Evolutionary conservation across 2,888 invertebrate genomes (phyloP).

Genomic region (Lysandra coridon): DNA sequence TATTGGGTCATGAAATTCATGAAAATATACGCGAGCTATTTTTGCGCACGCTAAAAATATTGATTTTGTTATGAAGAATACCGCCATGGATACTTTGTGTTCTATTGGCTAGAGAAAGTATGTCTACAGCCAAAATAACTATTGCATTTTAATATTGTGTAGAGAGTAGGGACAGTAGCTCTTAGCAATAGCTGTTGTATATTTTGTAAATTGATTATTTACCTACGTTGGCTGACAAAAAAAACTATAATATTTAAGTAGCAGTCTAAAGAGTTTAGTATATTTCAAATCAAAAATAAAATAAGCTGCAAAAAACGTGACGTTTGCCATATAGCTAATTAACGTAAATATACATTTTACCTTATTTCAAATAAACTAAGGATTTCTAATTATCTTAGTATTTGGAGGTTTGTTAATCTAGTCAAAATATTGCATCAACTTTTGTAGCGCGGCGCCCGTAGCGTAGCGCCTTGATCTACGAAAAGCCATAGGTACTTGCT

Average conservation of each 20-base stretch:
- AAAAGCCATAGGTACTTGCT: not conserved
- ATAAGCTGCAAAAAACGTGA: not conserved
- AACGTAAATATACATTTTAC: not conserved
- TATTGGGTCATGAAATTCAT: conserved; percentile 11
- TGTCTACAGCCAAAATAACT: not conserved
- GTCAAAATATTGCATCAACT: conserved; percentile 4
- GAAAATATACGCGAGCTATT: conserved; percentile 3
- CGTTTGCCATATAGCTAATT: not conserved
- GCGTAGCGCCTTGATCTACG: not conserved
- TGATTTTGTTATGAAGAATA: conserved; percentile 7
- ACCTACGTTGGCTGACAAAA: too few species aligned
- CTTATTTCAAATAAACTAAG: not conserved
- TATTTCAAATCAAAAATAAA: not conserved
- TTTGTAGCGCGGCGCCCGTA: not conserved
- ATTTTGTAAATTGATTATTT: too few species aligned
- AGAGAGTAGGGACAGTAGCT: not conserved
- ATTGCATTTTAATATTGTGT: not conserved
- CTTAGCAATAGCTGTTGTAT: not conserved
- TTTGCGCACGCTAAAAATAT: conserved; percentile 13
- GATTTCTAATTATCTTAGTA: not conserved
- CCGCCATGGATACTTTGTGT: not conserved
- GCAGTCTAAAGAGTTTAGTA: not conserved
- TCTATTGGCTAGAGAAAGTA: not conserved
- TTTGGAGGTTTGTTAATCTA: not conserved
- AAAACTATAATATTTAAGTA: too few species aligned